Base-by-base conservation (phyloP, 2,888 invertebrate genomes). In the Diarsia rubi region DNA sequence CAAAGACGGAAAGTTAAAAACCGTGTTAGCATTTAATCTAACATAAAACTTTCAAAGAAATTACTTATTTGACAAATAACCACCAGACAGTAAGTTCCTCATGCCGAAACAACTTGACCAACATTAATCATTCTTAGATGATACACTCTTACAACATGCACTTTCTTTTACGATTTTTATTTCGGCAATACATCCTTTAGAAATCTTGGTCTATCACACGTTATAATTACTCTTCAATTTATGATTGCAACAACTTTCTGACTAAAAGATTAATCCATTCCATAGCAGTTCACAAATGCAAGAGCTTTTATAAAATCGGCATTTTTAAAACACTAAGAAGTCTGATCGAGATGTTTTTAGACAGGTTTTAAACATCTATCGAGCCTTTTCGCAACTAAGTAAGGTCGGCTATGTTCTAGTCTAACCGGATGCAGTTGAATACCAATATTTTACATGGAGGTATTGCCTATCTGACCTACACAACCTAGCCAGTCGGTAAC, bases 151-250 rank as follows among this genome's bases (percentile, higher is more conserved):
- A 47, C 8, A 52, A 21, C 49, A 14, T 71, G 24, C 52, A 47
- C 71, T 79, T 83, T 80, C 79, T 79, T 67, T 71, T 69, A 14
- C 59, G 21, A 44, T 37, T 21, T 3, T 19, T 37, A 57, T 79
- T 79, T 70, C 27, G 47, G 59, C 42, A n/a, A 19, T 19, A 52
- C 6, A 63, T 80, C 52, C 71, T 79, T 67, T 67, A 78, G 79
- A 79, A 70, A 79, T 67, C 31, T 45, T 31, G n/a, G 21, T 57
- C 12, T 57, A 24, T 12, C 54, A 49, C 57, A 12, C 6, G 2
- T 2, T 37, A 42, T 31, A 44, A 44, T 65, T 47, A 42, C 19
- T 64, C 24, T 54, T 27, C 16, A 31, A 44, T 62, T 42, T 19
- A 12, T 31, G 1, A 70, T 69, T 21, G 0, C n/a, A 45, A 42